Evolutionary conservation across 1,140 invertebrate species (phyloP), one percentile per base, ranked within the genome.

Genomic region (Drosophila ficusphila): DNA sequence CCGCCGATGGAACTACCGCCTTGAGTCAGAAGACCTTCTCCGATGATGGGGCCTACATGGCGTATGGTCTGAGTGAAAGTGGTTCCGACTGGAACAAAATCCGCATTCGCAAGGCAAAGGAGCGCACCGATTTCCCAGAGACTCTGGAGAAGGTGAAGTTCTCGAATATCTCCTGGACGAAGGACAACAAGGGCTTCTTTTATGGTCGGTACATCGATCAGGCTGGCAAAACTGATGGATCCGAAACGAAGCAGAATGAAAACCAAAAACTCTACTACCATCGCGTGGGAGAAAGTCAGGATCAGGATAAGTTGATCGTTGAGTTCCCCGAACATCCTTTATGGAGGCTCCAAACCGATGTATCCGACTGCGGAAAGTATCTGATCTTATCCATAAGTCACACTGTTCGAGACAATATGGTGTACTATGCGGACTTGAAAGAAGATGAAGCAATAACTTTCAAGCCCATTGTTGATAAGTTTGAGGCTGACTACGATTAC

Each of bases 241-340:
- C 97, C 0, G 97, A 98, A 92, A 98, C 97, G 0, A 94, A 95
- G 46, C 93, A 94, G 57, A 97, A 96, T 91, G 93, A 96, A 88
- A 94, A 98, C 92, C 98, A 99, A 90, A 99, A 99, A 90, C 92
- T 99, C 1, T 99, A 95, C 91, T 99, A 98, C 92, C 99, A 99
- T 92, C 92, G 93, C 46, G 78, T 99, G 21, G 96, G 96, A 58
- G 98, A 97, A n/a, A 92, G 95, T 11, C 98, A 99, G 90, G 93
- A 94, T 1, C 94, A 98, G 56, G 99, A 99, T 93, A 92, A 98
- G 18, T 90, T 99, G 46, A 96, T 96, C 36, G 96, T 96, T 6
- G 96, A 99, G 91, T 98, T 98, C 92, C 96, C 96, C 1, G 95
- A 99, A 14, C 94, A 99, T 89, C 98, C 98, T 1, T 94, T 96